Evolutionary conservation across 2,888 invertebrate species (phyloP), one percentile per base, ranked within the genome.

Genomic region (Orthosia gothica): DNA sequence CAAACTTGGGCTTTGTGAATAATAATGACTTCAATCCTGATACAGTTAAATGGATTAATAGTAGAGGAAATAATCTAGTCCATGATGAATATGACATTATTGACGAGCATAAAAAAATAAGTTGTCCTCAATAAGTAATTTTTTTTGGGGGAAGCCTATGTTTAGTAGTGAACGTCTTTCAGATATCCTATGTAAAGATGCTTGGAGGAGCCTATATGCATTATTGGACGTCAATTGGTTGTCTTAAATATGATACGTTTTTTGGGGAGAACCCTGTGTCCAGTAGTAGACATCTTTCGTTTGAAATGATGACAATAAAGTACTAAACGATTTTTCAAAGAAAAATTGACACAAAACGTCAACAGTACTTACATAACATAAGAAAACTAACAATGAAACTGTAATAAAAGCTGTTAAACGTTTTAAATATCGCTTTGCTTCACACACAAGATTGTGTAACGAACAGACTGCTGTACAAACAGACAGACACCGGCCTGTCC

Each of bases 361-460:
- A 50, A 18, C 7, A n/a, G 23, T 40, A 66, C 40, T 12, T 13
- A 52, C 18, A 58, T 40, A 52, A 16, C 32, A 45, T 32, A 57
- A 57, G 23, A 49, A 50, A 50, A 72, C 40, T 84, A 26, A 59
- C 54, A 63, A 73, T 59, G 15, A 71, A 73, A 74, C 50, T 32
- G 49, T 59, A 76, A 73, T 63, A 69, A 79, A 82, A 66, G 66
- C 20, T 59, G 62, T 79, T 47, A 80, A 64, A 65, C 65, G 15
- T 72, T 72, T 67, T 45, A 54, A 69, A 75, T 74, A 82, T 76
- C 64, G 69, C 74, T 66, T 72, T 55, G 61, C 71, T 79, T 74
- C 76, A 79, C 76, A 73, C 66, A 68, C 74, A 65, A 71, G 76
- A 86, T 86, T 88, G 80, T 76, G 82, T 86, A 87, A 86, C 50